Evolutionary conservation across 2,113 vertebrate genomes (phyloP).

Genomic region (Phaethornis superciliosus): DNA sequence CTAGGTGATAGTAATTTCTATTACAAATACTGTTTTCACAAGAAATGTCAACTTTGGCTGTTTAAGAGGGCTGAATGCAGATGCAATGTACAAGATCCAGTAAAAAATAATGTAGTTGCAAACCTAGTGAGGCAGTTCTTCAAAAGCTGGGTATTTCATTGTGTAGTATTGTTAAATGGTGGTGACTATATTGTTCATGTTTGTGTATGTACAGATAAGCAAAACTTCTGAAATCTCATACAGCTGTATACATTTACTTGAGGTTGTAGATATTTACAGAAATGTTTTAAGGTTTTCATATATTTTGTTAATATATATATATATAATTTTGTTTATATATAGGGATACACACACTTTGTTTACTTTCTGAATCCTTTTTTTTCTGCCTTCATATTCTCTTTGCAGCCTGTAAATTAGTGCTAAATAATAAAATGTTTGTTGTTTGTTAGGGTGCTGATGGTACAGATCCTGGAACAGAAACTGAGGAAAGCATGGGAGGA

Average conservation of each 20-base stretch:
- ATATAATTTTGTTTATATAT: too few species aligned
- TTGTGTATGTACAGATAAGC: neutral
- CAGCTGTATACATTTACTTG: neutral
- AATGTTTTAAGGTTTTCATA: neutral
- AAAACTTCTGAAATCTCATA: neutral
- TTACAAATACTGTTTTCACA: neutral
- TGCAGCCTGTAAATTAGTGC: neutral
- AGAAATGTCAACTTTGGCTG: neutral
- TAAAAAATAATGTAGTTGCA: neutral
- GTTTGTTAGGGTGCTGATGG: slow-evolving; percentile 85
- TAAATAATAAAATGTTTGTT: neutral
- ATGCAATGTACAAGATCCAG: neutral
- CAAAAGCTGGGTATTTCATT: neutral
- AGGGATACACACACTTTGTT: neutral
- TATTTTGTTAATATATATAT: too few species aligned
- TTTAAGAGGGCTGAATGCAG: neutral
- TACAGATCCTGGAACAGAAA: slow-evolving; percentile 93
- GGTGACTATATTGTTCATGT: neutral
- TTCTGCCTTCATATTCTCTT: neutral
- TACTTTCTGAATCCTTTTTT: neutral
- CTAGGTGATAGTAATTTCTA: neutral
- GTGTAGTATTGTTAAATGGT: neutral
- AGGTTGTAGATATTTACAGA: neutral
- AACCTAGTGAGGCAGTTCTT: neutral
- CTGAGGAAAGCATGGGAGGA: slow-evolving; percentile 92